Evolutionary conservation across 2,113 vertebrate species (phyloP), one percentile per base, ranked within the genome.

Genomic region (Jacana jacana): DNA sequence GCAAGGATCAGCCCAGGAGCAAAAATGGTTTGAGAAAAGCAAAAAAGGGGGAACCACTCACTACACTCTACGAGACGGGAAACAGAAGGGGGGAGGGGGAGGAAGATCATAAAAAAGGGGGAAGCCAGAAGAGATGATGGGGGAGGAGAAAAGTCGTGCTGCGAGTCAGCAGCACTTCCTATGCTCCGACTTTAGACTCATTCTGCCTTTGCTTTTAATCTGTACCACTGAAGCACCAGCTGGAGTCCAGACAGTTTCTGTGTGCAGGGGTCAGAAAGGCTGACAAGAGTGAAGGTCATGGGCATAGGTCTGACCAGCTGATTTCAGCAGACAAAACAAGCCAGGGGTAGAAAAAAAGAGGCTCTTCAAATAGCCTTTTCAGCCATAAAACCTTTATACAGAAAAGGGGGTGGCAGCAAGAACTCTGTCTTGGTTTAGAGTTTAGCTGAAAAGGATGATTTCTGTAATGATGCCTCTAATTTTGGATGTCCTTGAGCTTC

Each of bases 1-100:
- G 25, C 63, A 68, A 77, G 81, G 66, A 86, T 81, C 25, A 60
- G 66, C 81, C 81, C 80, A 84, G 88, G 92, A 91, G 48, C 54
- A 81, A 86, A 84, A 77, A 17, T 40, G 18, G 19, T 66, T 54
- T 71, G 44, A 79, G 66, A 68, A 61, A 42, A 77, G 42, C 86
- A 23, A 78, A 96, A 96, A 95, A 93, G 48, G 58, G 85, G 92
- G 69, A 97, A 91, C 70, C 84, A 42, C 81, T 91, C 55, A 66
- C 75, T 63, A 18, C 30, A 24, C 8, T 19, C 18, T 6, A n/a
- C n/a, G 40, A 88, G 54, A 68, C 0, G 0, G 54, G 35, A 80
- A 88, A 91, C 17, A 75, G 70, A 78, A 70, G 61, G 16, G 10
- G 35, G 15, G 30, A 11, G 9, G 8, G 16, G 7, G 2, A 3